phyloP scores from a whole-genome alignment of 2,113 vertebrate genomes.

The Salvator merianae region DNA sequence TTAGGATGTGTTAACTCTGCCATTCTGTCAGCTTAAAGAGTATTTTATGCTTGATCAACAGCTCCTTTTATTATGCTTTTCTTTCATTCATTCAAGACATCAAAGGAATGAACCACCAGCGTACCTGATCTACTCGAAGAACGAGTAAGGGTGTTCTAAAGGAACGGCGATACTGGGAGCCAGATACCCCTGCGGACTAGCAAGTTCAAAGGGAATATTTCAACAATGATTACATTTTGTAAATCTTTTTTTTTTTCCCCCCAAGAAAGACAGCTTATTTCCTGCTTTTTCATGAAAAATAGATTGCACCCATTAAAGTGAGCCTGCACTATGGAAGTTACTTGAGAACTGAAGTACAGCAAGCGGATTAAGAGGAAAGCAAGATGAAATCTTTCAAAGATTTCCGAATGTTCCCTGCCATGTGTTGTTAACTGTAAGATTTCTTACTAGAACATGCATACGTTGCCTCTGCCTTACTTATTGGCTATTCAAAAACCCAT shows the following conservation, averaged over 20 bases:
- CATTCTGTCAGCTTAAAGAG: conserved; percentile 89
- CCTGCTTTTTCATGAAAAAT: conserved; percentile 85
- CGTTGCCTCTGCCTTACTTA: conserved; percentile 42
- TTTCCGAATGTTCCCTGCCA: conserved; percentile 53
- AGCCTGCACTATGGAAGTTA: conserved; percentile 78
- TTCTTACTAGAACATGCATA: conserved; percentile 52
- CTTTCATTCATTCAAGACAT: conserved; percentile 88
- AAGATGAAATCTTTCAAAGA: conserved; percentile 69
- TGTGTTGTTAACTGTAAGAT: conserved; percentile 56
- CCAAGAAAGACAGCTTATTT: conserved; percentile 79
- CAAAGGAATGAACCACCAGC: conserved; percentile 82
- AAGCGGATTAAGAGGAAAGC: conserved; percentile 70
- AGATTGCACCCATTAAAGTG: conserved; percentile 83
- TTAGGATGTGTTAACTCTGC: conserved; percentile 90
- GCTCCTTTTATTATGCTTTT: conserved; percentile 87
- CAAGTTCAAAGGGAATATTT: conserved; percentile 88
- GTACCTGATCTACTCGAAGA: conserved; percentile 84
- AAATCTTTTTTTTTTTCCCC: conserved; percentile 81
- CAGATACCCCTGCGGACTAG: conserved; percentile 84
- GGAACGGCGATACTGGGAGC: conserved; percentile 81
- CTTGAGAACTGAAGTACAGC: conserved; percentile 77
- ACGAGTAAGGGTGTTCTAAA: conserved; percentile 84
- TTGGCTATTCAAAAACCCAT: conserved; percentile 23
- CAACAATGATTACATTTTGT: conserved; percentile 91
- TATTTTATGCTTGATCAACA: conserved; percentile 91